Evolutionary conservation across 1,140 invertebrate species (phyloP).

Genomic region (Zaprionus davidi): DNA sequence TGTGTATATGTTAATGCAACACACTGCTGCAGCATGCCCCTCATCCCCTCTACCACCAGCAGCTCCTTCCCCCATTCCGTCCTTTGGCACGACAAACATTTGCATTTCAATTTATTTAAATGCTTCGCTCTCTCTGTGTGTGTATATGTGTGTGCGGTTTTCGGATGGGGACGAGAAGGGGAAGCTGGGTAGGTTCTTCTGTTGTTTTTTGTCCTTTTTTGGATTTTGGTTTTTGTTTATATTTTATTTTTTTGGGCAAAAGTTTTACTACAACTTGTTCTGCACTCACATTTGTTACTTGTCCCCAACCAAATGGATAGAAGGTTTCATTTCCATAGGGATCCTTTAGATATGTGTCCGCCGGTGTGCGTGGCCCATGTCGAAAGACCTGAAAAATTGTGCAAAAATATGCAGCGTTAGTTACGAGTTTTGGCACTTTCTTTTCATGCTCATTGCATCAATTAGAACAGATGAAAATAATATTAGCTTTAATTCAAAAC

Average conservation of each 20-base stretch:
- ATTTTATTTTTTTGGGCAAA: conserved; percentile 55
- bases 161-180: conserved; percentile 1
- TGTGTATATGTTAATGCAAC: conserved; percentile 80
- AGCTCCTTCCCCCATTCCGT: not conserved
- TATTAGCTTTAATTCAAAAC: not conserved
- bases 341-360: conserved; percentile 91
- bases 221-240: conserved; percentile 25
- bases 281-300: conserved; percentile 90
- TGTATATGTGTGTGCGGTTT: conserved; percentile 37
- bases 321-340: conserved; percentile 88
- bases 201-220: not conserved
- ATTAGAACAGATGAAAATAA: conserved; percentile 24
- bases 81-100: conserved; percentile 57
- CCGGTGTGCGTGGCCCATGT: conserved; percentile 92
- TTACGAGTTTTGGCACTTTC: conserved; percentile 42
- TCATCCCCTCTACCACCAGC: not conserved
- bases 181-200: conserved; percentile 5
- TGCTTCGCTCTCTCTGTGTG: conserved; percentile 56
- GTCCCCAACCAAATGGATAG: conserved; percentile 91
- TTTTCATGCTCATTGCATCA: conserved; percentile 33
- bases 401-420: conserved; percentile 38
- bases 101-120: conserved; percentile 83
- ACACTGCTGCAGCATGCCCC: conserved; percentile 7
- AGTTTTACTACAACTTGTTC: conserved; percentile 66
- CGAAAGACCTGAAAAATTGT: conserved; percentile 87